phyloP scores from a whole-genome alignment of 1,140 invertebrate species.

The Chironomus striatipennis region DNA sequence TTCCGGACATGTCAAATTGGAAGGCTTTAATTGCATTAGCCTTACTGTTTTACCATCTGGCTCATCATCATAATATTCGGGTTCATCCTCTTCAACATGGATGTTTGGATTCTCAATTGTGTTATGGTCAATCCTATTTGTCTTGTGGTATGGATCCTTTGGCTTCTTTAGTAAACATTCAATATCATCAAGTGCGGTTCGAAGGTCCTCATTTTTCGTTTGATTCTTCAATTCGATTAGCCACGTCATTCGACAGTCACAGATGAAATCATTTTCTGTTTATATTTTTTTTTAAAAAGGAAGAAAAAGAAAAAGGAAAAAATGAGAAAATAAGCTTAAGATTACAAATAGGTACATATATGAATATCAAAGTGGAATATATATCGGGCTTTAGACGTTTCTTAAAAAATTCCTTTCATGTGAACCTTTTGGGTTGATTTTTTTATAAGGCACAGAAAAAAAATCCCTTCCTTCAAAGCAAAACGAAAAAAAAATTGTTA shows the following conservation, averaged over 20 bases:
- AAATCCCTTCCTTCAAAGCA: too few species aligned
- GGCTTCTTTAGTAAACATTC: slow-evolving; percentile 54
- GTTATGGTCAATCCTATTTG: slow-evolving; percentile 25
- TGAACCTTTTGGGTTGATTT: too few species aligned
- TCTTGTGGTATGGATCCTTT: slow-evolving; percentile 28
- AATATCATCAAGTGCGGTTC: slow-evolving; percentile 54
- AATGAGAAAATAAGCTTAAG: slow-evolving; percentile 26
- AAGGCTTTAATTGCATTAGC: slow-evolving; percentile 52
- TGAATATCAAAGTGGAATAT: too few species aligned
- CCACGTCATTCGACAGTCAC: slow-evolving; percentile 69
- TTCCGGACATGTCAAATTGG: slow-evolving; percentile 57
- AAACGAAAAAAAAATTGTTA: too few species aligned
- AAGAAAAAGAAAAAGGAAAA: background rate
- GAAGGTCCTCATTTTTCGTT: slow-evolving; percentile 57
- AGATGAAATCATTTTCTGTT: slow-evolving; percentile 67
- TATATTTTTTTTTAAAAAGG: background rate
- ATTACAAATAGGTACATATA: too few species aligned
- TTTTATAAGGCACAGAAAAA: too few species aligned
- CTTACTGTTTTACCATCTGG: slow-evolving; percentile 37
- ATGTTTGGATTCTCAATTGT: slow-evolving; percentile 25
- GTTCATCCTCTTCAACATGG: slow-evolving; percentile 26
- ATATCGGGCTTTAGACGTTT: too few species aligned
- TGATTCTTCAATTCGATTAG: slow-evolving; percentile 62
- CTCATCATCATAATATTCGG: slow-evolving; percentile 35
- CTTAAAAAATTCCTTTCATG: too few species aligned